Evolutionary conservation across 2,888 invertebrate genomes (phyloP), one percentile per base, ranked within the genome.

Genomic region (Campoplex nolae): DNA sequence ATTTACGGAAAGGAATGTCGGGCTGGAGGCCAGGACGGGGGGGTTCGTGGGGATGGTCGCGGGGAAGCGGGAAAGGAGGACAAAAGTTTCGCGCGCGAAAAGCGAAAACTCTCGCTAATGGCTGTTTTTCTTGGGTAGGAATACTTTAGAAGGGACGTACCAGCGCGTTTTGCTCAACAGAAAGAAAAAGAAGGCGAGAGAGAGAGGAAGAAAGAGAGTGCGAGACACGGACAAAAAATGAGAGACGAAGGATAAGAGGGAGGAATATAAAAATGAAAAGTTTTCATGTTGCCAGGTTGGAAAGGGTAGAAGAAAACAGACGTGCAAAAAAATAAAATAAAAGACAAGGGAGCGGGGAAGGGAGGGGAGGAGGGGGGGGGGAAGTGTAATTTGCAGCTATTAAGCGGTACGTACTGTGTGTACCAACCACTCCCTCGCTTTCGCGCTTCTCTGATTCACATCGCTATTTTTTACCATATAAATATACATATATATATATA

Each of bases 61-160:
- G 90, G 91, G 91, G 93, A 92, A 92, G 67, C 73, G 75, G 54
- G 73, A 70, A 58, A 88, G 89, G 86, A 84, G 92, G 89, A 92
- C 91, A 91, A 93, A 94, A 94, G 94, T 94, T 94, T 93, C 92
- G 91, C 92, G 91, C 92, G 93, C 93, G 93, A 94, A 93, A 94
- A 94, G 93, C 94, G 93, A 94, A 94, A 94, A 94, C 93, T 93
- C 94, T 92, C 91, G 93, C 94, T 94, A 94, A 94, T 94, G 94
- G 94, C 93, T 94, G 94, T 94, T 94, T 94, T 94, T 94, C 94
- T 94, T 94, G 91, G 84, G 91, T 90, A 90, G 92, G 92, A 93
- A 93, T 94, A 93, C 93, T 93, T 93, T 93, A 93, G 92, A 93
- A 92, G 91, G 88, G 93, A 93, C 91, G 84, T 54, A 70, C 45